Conservation (phyloP, 2,113 vertebrate genomes). For the Chlorodrepanis virens region DNA sequence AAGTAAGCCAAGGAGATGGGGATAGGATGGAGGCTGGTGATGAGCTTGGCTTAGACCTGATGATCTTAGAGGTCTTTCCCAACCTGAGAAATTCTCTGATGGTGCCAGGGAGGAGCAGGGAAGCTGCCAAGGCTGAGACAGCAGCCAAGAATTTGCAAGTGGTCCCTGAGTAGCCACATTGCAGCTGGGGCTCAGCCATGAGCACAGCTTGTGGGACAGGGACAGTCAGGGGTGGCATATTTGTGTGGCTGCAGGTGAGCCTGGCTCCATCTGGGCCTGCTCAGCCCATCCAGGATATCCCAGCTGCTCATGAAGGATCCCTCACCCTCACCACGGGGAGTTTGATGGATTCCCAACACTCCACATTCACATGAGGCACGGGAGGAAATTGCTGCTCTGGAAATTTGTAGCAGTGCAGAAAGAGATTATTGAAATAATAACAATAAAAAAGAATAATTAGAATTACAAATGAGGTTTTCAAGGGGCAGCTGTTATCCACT, state of each 20-base stretch:
- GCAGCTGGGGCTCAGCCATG: accelerated
- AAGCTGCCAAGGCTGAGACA: not conserved
- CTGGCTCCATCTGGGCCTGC: not conserved
- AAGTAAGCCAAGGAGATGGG: not conserved
- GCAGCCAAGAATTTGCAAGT: not conserved
- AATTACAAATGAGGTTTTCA: slow-evolving; percentile 56
- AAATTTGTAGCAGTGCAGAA: slow-evolving; percentile 31
- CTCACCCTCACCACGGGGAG: not conserved
- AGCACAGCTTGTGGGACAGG: not conserved
- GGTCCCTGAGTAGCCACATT: not conserved
- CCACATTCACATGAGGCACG: not conserved
- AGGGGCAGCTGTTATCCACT: slow-evolving; percentile 60
- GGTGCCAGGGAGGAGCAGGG: not conserved
- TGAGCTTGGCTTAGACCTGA: not conserved
- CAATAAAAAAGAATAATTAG: slow-evolving; percentile 8
- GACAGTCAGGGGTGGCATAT: accelerated
- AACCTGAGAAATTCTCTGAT: not conserved
- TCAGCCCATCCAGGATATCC: not conserved
- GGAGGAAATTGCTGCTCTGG: slow-evolving; percentile 43
- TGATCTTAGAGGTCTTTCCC: not conserved
- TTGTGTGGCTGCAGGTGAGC: not conserved
- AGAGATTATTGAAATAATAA: slow-evolving; percentile 19
- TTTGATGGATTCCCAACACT: not conserved
- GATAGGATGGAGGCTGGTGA: not conserved
- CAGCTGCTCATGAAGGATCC: not conserved